A percentile compares a stretch with the other conserved stretches of the same genome.
Conservation (phyloP, 2,888 invertebrate species). For the Nowickia ferox region DNA sequence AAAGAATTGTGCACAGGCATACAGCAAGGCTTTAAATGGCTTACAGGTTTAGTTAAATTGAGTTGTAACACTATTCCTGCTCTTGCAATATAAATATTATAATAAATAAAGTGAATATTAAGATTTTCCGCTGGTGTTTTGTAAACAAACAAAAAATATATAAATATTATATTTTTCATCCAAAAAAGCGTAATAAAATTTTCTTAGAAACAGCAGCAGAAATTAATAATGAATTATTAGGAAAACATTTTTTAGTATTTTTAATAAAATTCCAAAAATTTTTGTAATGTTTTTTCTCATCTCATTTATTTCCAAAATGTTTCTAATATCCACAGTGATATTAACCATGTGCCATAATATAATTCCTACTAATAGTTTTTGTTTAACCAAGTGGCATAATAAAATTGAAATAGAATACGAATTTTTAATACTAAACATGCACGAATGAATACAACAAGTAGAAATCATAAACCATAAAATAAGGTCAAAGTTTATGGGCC, state of each 20-base stretch:
- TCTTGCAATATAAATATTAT: too few relatives aligned
- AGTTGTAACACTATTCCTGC: too few relatives aligned
- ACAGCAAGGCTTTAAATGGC: background rate
- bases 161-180: too few relatives aligned
- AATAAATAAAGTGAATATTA: too few relatives aligned
- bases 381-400: slow-evolving; percentile 8
- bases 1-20: background rate
- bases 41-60: too few relatives aligned
- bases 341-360: slow-evolving; percentile 46
- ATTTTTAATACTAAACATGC: slow-evolving; percentile 12
- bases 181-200: background rate
- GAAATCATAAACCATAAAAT: slow-evolving; percentile 44
- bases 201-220: background rate
- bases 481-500: slow-evolving; percentile 36
- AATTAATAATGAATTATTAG: too few relatives aligned
- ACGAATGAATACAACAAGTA: background rate
- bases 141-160: too few relatives aligned
- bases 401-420: background rate
- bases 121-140: too few relatives aligned
- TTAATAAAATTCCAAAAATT: background rate
- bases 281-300: background rate
- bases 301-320: background rate
- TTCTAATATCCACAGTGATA: slow-evolving; percentile 35
- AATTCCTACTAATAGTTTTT: slow-evolving; percentile 16
- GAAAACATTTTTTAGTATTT: too few relatives aligned